phyloP scores from a whole-genome alignment of 2,797 vertebrate genomes.

The Chrysocyon brachyurus region DNA sequence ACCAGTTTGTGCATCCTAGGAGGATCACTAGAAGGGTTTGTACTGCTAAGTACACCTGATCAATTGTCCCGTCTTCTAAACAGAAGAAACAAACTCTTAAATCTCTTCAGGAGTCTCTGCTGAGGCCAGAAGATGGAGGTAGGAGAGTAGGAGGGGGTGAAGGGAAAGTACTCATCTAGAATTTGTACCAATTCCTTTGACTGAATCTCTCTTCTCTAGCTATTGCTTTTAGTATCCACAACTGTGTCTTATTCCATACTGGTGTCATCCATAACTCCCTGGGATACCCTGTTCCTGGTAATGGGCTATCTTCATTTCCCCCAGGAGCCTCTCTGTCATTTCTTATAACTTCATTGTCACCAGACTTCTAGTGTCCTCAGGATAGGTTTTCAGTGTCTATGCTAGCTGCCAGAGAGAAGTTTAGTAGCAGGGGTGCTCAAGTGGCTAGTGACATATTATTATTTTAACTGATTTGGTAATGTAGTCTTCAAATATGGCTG shows the following conservation, averaged over 20 bases:
- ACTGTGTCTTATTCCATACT: not conserved
- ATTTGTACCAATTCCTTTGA: not conserved
- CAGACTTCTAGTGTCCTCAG: not conserved
- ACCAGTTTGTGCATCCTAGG: not conserved
- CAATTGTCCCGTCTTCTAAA: not conserved
- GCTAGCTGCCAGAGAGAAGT: not conserved
- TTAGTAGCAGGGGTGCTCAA: not conserved
- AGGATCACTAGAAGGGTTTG: not conserved
- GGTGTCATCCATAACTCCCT: not conserved
- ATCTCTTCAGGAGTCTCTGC: not conserved
- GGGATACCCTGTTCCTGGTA: not conserved
- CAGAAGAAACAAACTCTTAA: not conserved
- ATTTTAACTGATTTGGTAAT: conserved; percentile 45
- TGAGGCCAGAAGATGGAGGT: not conserved
- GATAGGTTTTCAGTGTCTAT: not conserved
- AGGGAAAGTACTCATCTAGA: not conserved
- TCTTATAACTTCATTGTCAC: not conserved
- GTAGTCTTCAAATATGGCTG: not conserved
- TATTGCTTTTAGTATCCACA: not conserved
- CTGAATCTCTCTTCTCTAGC: not conserved
- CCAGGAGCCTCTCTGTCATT: not conserved
- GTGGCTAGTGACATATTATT: not conserved
- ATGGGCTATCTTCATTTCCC: not conserved
- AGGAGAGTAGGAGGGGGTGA: not conserved
- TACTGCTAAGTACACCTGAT: not conserved